Evolutionary conservation across 2,113 vertebrate genomes (phyloP).

Genomic region (Apodemus sylvaticus): DNA sequence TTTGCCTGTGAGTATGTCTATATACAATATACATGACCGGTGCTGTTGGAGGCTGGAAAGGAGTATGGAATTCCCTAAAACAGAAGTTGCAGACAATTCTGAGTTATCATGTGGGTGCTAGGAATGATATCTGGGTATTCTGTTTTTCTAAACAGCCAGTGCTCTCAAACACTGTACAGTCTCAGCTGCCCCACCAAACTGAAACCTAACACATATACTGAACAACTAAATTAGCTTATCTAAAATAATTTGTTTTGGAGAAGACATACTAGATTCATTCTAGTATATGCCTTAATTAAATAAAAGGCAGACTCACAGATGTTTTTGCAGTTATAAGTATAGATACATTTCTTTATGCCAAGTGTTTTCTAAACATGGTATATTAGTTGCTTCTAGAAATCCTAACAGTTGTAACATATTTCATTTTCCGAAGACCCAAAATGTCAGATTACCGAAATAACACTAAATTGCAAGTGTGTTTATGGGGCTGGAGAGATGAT

Average conservation of each 20-base stretch:
- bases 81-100: neutral
- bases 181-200: neutral
- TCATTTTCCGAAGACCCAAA: neutral
- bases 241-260: conserved; percentile 24
- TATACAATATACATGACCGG: neutral
- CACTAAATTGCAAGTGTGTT: neutral
- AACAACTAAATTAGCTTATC: conserved; percentile 19
- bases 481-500: neutral
- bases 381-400: conserved; percentile 32
- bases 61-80: too few species aligned
- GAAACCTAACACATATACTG: neutral
- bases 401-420: neutral
- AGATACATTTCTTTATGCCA: conserved; percentile 24
- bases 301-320: conserved; percentile 18
- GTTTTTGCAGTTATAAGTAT: neutral
- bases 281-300: conserved; percentile 24
- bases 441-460: neutral
- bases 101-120: neutral
- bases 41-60: neutral
- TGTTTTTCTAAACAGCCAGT: neutral
- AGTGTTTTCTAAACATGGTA: conserved; percentile 47
- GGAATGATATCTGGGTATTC: neutral
- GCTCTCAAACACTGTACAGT: neutral
- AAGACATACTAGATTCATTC: neutral
- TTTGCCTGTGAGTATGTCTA: neutral